Conservation (phyloP, 1,140 invertebrate genomes). For the Pseudomyrmex sp. region DNA sequence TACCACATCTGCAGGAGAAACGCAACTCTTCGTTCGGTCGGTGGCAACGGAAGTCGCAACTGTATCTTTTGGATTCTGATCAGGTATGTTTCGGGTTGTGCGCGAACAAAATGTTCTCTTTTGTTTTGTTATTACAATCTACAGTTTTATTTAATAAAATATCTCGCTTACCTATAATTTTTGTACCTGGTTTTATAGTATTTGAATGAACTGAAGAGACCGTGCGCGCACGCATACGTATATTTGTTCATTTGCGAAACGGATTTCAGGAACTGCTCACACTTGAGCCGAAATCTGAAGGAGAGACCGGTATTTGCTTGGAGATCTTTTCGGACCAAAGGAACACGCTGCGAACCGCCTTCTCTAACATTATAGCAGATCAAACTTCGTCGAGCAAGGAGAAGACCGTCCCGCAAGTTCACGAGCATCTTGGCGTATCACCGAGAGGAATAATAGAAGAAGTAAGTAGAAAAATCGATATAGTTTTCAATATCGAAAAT, state of each 20-base stretch:
- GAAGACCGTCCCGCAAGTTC: slow-evolving; percentile 65
- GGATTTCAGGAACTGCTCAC: slow-evolving; percentile 81
- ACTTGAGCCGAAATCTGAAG: slow-evolving; percentile 82
- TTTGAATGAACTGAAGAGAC: slow-evolving; percentile 58
- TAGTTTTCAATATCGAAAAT: slow-evolving; percentile 56
- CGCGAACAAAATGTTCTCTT: not conserved
- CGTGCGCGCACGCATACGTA: too few relatives aligned
- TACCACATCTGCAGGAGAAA: slow-evolving; percentile 84
- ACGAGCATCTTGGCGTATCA: slow-evolving; percentile 75
- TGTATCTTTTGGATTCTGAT: slow-evolving; percentile 87
- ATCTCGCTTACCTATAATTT: not conserved
- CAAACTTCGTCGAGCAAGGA: slow-evolving; percentile 75
- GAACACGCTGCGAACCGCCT: slow-evolving; percentile 79
- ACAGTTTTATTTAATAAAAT: too few relatives aligned
- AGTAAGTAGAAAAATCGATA: slow-evolving; percentile 71
- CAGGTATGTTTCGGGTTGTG: slow-evolving; percentile 79
- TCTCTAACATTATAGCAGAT: slow-evolving; percentile 77
- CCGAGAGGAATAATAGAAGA: slow-evolving; percentile 79
- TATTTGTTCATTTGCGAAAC: too few relatives aligned
- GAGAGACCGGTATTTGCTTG: slow-evolving; percentile 69
- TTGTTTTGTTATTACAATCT: not conserved
- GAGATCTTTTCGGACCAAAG: slow-evolving; percentile 74
- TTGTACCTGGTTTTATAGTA: slow-evolving; percentile 10
- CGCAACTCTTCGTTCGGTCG: slow-evolving; percentile 79
- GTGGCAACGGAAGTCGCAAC: slow-evolving; percentile 87